Base-by-base conservation (phyloP, 2,113 vertebrate genomes). In the Tetrax tetrax region DNA sequence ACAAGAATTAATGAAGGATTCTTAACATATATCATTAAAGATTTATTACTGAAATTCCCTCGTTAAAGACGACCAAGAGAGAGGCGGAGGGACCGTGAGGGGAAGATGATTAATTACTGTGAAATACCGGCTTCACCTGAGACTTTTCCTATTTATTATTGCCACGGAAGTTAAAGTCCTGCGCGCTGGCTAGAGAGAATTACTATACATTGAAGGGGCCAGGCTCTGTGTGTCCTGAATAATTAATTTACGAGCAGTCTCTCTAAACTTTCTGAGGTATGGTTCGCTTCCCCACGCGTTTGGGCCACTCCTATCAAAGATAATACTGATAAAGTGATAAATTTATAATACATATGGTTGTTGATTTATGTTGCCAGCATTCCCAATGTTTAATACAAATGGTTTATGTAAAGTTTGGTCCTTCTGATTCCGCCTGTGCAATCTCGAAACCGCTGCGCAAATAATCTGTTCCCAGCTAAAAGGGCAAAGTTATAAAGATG, bases 121-220 rank as follows among this genome's bases (percentile, higher is more conserved):
- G 99, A 97, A 99, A 99, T 99, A 98, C 98, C 98, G 98, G 98
- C 98, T 99, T 99, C 99, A 99, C 97, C 98, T 98, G 98, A 98
- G 98, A 99, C 98, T 99, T 99, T 98, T 99, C 98, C 98, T 99
- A 99, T 99, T 99, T 99, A 99, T 99, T 99, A 99, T 99, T 99
- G 98, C 98, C 98, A 98, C 95, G 96, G 96, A 98, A 99, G 98
- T 98, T 98, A 97, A 98, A 98, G 98, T 98, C 98, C 97, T 98
- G 94, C 97, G 97, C 98, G 98, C 98, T 98, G 98, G 98, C 98
- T 98, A 82, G 97, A 87, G 98, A 98, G 98, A 98, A 99, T 99
- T 98, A 98, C 98, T 98, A 98, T 98, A 97, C 98, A 98, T 98
- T 98, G 98, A 98, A 98, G 98, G 98, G 98, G 98, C 98, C 98